Conservation (phyloP, 2,888 invertebrate species). For the Yponomeuta sedellus region DNA sequence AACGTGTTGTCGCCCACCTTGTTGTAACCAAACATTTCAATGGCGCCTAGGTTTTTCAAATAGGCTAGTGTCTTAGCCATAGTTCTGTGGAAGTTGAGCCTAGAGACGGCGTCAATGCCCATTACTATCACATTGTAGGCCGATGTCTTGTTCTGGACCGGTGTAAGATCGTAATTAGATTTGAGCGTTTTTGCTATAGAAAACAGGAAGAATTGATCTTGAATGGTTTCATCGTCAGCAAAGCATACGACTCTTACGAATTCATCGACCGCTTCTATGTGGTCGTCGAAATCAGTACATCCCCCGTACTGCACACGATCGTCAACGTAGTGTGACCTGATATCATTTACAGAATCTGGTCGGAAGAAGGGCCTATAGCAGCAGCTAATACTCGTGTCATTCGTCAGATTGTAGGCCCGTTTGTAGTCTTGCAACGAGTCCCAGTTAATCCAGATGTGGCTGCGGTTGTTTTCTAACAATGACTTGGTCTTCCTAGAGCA, state of each 20-base stretch:
- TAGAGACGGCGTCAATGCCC: conserved; percentile 91
- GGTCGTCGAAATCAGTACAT: conserved; percentile 67
- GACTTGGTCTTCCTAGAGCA: conserved; percentile 69
- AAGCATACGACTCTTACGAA: conserved; percentile 82
- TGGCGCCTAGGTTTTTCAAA: conserved; percentile 78
- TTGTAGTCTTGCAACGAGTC: conserved; percentile 66
- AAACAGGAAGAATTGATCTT: conserved; percentile 82
- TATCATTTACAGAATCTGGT: conserved; percentile 57
- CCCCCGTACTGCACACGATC: conserved; percentile 62
- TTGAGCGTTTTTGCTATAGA: conserved; percentile 58
- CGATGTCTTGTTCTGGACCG: conserved; percentile 36
- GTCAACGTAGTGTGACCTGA: conserved; percentile 61
- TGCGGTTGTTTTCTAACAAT: conserved; percentile 75
- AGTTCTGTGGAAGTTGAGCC: conserved; percentile 89
- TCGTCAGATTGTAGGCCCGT: conserved; percentile 68
- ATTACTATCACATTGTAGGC: conserved; percentile 84
- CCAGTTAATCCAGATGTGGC: conserved; percentile 74
- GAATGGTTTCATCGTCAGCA: conserved; percentile 64
- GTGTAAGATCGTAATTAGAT: conserved; percentile 26
- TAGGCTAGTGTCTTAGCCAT: conserved; percentile 83
- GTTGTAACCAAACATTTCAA: conserved; percentile 91
- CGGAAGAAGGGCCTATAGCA: conserved; percentile 79
- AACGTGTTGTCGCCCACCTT: conserved; percentile 97
- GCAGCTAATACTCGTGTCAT: conserved; percentile 67
- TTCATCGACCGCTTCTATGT: conserved; percentile 72